Conservation (phyloP, 2,888 invertebrate species). For the Celastrina argiolus region DNA sequence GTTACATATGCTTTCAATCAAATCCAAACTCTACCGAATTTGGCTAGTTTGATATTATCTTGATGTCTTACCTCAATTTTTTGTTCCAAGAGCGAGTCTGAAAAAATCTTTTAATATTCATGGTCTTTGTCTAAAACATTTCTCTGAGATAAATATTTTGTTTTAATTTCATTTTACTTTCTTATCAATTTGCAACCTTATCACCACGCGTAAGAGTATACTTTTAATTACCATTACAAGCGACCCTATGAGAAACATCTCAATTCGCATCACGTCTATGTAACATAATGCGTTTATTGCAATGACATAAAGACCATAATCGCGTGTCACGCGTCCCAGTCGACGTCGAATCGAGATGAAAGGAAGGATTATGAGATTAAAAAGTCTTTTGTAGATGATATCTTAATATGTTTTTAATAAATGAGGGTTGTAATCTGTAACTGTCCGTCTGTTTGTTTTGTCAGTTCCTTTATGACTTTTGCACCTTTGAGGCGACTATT, state of each 20-base stretch:
- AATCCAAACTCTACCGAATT: no score
- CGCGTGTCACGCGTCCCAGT: slow-evolving; percentile 35
- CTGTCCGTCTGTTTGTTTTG: slow-evolving; percentile 56
- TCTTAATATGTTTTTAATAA: slow-evolving; percentile 73
- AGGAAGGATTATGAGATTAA: slow-evolving; percentile 65
- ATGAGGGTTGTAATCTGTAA: slow-evolving; percentile 73
- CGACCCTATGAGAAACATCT: slow-evolving; percentile 40
- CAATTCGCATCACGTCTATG: slow-evolving; percentile 33
- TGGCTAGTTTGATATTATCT: no score
- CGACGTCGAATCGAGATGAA: slow-evolving; percentile 43
- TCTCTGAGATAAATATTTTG: background rate
- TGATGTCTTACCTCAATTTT: no score
- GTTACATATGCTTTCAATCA: no score
- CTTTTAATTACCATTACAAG: slow-evolving; percentile 23
- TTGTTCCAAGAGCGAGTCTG: no score
- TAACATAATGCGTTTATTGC: slow-evolving; percentile 28
- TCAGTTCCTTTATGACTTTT: slow-evolving; percentile 56
- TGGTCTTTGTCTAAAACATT: background rate
- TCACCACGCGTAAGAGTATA: slow-evolving; percentile 32
- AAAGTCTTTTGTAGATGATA: slow-evolving; percentile 66
- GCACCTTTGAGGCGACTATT: slow-evolving; percentile 62
- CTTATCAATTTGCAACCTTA: slow-evolving; percentile 8
- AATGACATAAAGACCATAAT: slow-evolving; percentile 35
- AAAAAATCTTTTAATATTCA: background rate
- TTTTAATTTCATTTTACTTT: background rate